Evolutionary conservation across 53 echinoderm and acorn worm species (phyloP).

Genomic region (Arbacia lixula): DNA sequence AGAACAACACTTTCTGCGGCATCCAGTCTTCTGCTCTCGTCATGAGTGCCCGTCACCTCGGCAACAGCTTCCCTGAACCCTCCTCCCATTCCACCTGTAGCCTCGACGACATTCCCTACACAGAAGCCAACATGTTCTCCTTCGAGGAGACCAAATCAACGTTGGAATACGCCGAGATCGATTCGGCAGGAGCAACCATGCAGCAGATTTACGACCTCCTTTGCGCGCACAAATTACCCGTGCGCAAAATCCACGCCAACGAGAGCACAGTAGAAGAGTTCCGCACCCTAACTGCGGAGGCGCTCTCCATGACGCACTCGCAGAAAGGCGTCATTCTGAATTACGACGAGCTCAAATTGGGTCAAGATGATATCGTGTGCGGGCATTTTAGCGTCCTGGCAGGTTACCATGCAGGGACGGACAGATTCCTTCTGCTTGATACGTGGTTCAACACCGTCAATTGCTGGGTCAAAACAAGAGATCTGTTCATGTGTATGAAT

Average conservation of each 20-base stretch:
- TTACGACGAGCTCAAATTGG: slow-evolving; percentile 54
- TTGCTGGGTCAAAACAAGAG: slow-evolving; percentile 64
- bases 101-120: slow-evolving; percentile 16
- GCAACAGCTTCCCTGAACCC: slow-evolving; percentile 9
- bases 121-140: slow-evolving; percentile 66
- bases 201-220: slow-evolving; percentile 47
- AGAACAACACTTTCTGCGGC: slow-evolving; percentile 71
- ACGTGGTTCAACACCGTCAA: slow-evolving; percentile 66
- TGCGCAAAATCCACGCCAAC: slow-evolving; percentile 34
- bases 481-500: slow-evolving; percentile 69
- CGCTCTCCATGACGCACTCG: slow-evolving; percentile 49
- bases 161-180: slow-evolving; percentile 29
- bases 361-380: slow-evolving; percentile 49
- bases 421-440: slow-evolving; percentile 71
- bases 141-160: slow-evolving; percentile 55
- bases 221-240: slow-evolving; percentile 35
- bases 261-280: slow-evolving; percentile 67
- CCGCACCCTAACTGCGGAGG: slow-evolving; percentile 39
- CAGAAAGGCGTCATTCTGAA: slow-evolving; percentile 64
- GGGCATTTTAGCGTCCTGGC: slow-evolving; percentile 86
- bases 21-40: slow-evolving; percentile 63
- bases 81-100: slow-evolving; percentile 16
- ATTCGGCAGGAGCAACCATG: slow-evolving; percentile 53
- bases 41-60: slow-evolving; percentile 68
- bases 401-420: slow-evolving; percentile 62